A percentile compares a stretch with the other conserved stretches of the same genome.
phyloP scores from a whole-genome alignment of 1,140 invertebrate genomes.

The Cherax quadricarinatus region DNA sequence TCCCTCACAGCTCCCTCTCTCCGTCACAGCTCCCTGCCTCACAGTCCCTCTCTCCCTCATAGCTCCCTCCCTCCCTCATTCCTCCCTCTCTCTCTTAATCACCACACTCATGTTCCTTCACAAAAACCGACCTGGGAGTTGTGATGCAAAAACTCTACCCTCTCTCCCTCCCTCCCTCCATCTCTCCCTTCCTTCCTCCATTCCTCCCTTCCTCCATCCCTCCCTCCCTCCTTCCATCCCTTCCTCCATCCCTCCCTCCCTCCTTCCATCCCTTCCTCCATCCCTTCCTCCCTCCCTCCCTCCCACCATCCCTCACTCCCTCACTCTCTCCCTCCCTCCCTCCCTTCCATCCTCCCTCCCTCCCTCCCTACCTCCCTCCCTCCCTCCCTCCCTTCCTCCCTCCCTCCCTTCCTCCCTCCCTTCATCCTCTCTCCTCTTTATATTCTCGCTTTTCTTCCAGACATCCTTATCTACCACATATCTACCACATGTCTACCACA shows the following conservation, averaged over 20 bases:
- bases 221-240: not conserved
- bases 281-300: not conserved
- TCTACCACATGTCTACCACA: too few species aligned
- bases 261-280: not conserved
- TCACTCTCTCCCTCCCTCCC: not conserved
- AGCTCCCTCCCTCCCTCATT: not conserved
- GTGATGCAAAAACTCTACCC: too few species aligned
- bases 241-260: not conserved
- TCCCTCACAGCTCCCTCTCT: not conserved
- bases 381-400: not conserved
- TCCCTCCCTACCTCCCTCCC: too few species aligned
- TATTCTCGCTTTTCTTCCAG: too few species aligned
- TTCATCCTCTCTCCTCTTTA: too few species aligned
- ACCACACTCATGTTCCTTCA: not conserved
- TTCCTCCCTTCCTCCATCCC: too few species aligned
- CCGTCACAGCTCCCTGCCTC: not conserved
- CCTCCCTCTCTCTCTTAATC: not conserved
- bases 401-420: not conserved
- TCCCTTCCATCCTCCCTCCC: not conserved
- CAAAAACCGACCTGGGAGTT: not conserved
- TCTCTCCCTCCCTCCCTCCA: too few species aligned
- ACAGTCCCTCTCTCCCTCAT: conserved; percentile 2
- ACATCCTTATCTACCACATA: too few species aligned
- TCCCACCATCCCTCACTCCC: not conserved
- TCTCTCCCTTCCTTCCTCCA: not conserved